A percentile compares a stretch with the other conserved stretches of the same genome.
Evolutionary conservation across 2,888 invertebrate genomes (phyloP).

Genomic region (Glyphotaelius pellucidus): DNA sequence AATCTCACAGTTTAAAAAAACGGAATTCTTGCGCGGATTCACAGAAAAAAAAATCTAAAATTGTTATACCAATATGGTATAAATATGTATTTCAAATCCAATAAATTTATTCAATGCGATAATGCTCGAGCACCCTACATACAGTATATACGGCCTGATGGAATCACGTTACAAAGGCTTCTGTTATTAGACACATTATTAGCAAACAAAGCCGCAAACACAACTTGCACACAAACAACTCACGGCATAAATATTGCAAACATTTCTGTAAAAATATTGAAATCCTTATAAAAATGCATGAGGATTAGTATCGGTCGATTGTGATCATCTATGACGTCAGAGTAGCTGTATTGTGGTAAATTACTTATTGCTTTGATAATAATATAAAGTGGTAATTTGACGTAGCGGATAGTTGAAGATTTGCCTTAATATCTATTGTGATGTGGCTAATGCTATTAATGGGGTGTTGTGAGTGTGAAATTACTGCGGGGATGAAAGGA

Average conservation of each 20-base stretch:
- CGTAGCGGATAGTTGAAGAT: background rate
- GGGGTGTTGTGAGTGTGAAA: background rate
- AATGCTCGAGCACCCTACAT: background rate
- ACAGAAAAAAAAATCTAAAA: no score
- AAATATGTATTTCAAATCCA: background rate
- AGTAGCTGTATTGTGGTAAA: background rate
- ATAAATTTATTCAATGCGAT: background rate
- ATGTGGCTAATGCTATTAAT: background rate
- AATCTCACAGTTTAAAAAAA: no score
- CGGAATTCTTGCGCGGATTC: no score
- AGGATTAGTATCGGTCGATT: slow-evolving; percentile 2
- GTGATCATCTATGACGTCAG: background rate
- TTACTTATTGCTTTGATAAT: background rate
- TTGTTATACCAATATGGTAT: background rate
- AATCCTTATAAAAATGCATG: slow-evolving; percentile 36
- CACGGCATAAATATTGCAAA: background rate
- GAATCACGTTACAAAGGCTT: background rate
- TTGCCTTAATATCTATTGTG: slow-evolving; percentile 15
- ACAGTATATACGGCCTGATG: background rate
- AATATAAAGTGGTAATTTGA: background rate
- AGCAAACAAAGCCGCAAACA: background rate
- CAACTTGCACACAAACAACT: background rate
- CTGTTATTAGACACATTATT: background rate
- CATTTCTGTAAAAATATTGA: slow-evolving; percentile 5
- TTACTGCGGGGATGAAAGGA: background rate